Evolutionary conservation across 2,797 vertebrate genomes (phyloP), one percentile per base, ranked within the genome.

Genomic region (Dermochelys coriacea): DNA sequence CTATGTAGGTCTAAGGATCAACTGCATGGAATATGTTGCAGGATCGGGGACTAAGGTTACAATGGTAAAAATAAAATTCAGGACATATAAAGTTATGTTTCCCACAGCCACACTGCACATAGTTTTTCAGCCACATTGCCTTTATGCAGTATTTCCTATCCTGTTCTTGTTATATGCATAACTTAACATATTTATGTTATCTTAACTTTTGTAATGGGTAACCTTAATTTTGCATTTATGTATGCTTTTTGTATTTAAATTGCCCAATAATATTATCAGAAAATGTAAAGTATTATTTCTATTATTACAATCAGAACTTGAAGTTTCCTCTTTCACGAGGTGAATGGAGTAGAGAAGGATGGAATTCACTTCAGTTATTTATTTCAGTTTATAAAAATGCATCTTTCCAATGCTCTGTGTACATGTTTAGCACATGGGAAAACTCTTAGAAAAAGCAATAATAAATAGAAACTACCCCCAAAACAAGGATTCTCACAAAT

Each of bases 251-350:
- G 34, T 68, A 68, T 37, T 68, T 37, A 21, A 34, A 19, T 37
- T 37, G 21, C 9, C 16, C 68, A n/a, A 68, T 37, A 37, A 41
- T 41, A 41, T 41, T 41, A 41, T 41, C 41, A 41, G 41, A 41
- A 41, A 41, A 41, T 41, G 41, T 41, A 41, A 41, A 41, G 41
- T 41, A 68, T 19, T 37, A 37, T 37, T 83, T 91, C 9, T 94
- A 87, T 93, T 71, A 29, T 23, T 68, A 75, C 74, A 41, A 10
- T 3, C 86, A 77, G 82, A 79, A 29, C 87, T 87, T 45, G 74
- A 52, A 87, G 61, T 2, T 82, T 75, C 57, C 75, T 59, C 87
- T 85, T 6, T 51, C 86, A 6, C 23, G 83, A 82, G 75, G 74
- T 12, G 77, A 89, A 16, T 11, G 89, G 59, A 37, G 15, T 61